phyloP scores from a whole-genome alignment of 30 jellyfish, hydroid and myxozoan species.

The Clytia hemisphaerica region DNA sequence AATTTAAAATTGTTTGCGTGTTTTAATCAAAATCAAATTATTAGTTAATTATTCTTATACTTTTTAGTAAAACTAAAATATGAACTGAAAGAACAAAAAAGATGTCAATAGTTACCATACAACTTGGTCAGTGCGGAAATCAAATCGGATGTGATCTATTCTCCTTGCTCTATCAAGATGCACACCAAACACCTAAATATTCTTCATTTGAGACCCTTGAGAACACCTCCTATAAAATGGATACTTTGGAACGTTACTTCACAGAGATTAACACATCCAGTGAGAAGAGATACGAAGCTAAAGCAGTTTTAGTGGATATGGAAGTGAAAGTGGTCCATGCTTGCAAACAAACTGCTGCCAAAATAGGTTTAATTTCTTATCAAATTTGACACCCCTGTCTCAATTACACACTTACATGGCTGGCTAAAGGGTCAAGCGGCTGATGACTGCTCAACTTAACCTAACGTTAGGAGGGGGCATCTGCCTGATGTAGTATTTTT shows the following conservation, averaged over 20 bases:
- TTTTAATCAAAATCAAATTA: too few species aligned
- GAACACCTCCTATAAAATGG: slow-evolving; percentile 37
- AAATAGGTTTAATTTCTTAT: slow-evolving; percentile 37
- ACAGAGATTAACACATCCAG: slow-evolving; percentile 7
- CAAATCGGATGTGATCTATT: slow-evolving; percentile 82
- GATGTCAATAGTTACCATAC: slow-evolving; percentile 84
- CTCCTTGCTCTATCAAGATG: slow-evolving; percentile 47
- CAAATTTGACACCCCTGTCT: too few species aligned
- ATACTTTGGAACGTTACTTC: slow-evolving; percentile 48
- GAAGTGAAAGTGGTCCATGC: slow-evolving; percentile 72
- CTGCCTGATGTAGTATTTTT: too few species aligned
- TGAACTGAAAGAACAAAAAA: too few species aligned
- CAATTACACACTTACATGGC: too few species aligned
- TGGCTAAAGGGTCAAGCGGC: too few species aligned
- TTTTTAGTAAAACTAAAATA: too few species aligned
- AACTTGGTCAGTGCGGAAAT: slow-evolving; percentile 94
- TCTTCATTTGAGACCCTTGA: slow-evolving; percentile 2
- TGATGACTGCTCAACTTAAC: too few species aligned
- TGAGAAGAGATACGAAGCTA: slow-evolving; percentile 29
- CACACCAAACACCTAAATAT: slow-evolving; percentile 39
- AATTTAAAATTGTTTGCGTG: too few species aligned
- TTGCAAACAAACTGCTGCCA: slow-evolving; percentile 28
- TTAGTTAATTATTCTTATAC: too few species aligned
- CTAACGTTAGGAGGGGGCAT: too few species aligned
- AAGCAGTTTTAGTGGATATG: slow-evolving; percentile 73